Base-by-base conservation (phyloP, 2,797 vertebrate species). In the Streptopelia turtur region DNA sequence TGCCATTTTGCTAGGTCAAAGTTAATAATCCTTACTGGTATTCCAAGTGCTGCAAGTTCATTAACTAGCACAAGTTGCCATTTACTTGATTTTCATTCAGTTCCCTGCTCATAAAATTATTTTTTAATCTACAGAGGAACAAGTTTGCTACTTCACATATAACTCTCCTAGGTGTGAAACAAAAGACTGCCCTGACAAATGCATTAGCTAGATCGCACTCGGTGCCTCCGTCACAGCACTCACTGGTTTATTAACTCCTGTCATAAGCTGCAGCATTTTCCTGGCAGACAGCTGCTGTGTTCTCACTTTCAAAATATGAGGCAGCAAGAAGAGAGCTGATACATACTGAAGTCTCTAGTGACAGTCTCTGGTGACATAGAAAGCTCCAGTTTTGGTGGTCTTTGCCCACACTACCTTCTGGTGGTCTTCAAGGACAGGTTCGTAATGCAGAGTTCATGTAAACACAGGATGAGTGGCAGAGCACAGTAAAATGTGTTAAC, bases 231-330 rank as follows among this genome's bases (percentile, higher is more conserved):
- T 71, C 74, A 70, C 18, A 55, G 25, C 23, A 23, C 63, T 85
- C 20, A 3, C 31, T 72, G 61, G 60, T 95, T 94, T 85, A 69
- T 59, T 90, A 74, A 92, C 86, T 86, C 75, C 56, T 81, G 59
- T 86, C 59, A 86, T 55, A 83, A 95, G 41, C 52, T 83, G 53
- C 61, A 86, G 70, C 39, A 37, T 88, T 94, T 91, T 89, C 31
- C 33, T 63, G 64, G 77, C n/a, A 72, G 63, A 47, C 13, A 63
- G n/a, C 43, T 55, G 10, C 10, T 33, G 24, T 55, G 11, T 31
- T 86, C 60, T 52, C 28, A 41, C 70, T 95, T 93, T 47, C 50
- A 68, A 83, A 81, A 83, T 87, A 61, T 64, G n/a, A 92, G 50
- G 22, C 31, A 83, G 43, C n/a, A 69, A 77, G 71, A 70, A 1